Evolutionary conservation across 1,140 invertebrate species (phyloP).

Genomic region (Bombus picipes): DNA sequence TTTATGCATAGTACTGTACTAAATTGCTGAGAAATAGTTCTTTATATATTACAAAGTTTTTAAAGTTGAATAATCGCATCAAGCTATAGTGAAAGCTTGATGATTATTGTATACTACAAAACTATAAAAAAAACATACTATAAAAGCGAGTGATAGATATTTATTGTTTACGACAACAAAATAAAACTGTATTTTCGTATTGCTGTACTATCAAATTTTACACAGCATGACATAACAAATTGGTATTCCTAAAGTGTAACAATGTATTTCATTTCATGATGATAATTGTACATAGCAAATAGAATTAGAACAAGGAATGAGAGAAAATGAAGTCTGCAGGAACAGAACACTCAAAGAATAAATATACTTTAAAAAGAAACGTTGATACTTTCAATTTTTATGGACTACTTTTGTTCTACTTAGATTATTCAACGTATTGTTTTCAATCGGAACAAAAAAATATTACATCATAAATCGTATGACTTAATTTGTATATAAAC

Average conservation of each 20-base stretch:
- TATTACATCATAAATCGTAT: background rate
- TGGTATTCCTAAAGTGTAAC: slow-evolving; percentile 55
- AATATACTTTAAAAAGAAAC: slow-evolving; percentile 56
- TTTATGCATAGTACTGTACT: slow-evolving; percentile 43
- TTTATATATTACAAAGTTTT: slow-evolving; percentile 50
- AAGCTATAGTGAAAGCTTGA: slow-evolving; percentile 26
- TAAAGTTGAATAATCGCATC: slow-evolving; percentile 37
- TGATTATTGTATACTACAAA: slow-evolving; percentile 57
- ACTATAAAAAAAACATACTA: slow-evolving; percentile 37
- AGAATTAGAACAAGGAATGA: slow-evolving; percentile 53
- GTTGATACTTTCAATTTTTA: slow-evolving; percentile 45
- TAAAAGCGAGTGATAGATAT: slow-evolving; percentile 53
- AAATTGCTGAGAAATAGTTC: slow-evolving; percentile 48
- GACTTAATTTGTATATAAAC: slow-evolving; percentile 9
- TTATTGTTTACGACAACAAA: slow-evolving; percentile 59
- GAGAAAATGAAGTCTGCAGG: slow-evolving; percentile 62
- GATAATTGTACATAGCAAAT: slow-evolving; percentile 61
- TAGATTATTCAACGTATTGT: slow-evolving; percentile 26
- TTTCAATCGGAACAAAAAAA: slow-evolving; percentile 26
- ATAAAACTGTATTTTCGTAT: slow-evolving; percentile 73
- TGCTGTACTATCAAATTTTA: slow-evolving; percentile 65
- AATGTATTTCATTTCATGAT: slow-evolving; percentile 55
- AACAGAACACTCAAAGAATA: slow-evolving; percentile 64
- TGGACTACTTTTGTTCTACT: slow-evolving; percentile 31
- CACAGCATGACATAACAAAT: slow-evolving; percentile 47